These are phyloP conservation scores for Agrilus cyanescens DNA, from an alignment of 2,888 invertebrate genomes.

Conservation along the genomic window DNA sequence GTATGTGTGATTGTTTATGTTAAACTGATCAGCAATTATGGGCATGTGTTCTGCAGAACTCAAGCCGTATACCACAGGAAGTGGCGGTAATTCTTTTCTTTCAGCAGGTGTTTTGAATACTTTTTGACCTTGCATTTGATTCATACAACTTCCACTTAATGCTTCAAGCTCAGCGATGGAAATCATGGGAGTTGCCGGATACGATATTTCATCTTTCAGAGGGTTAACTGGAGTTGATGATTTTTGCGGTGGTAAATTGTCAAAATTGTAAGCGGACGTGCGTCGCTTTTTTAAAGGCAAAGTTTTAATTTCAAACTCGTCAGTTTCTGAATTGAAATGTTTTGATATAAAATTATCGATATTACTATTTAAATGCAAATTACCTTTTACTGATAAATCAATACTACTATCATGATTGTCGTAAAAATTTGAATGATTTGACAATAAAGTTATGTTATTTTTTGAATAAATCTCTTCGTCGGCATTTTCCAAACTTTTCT, in stretches of 20 bases:
- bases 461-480: constrained; percentile 5
- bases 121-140: constrained; percentile 11
- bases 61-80: constrained; percentile 16
- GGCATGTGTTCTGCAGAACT: constrained; percentile 17
- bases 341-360: background rate
- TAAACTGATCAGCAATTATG: constrained; percentile 25
- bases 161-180: constrained; percentile 32
- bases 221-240: constrained; percentile 10
- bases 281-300: background rate
- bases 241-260: constrained; percentile 7
- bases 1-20: constrained; percentile 27
- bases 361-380: background rate
- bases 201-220: constrained; percentile 25
- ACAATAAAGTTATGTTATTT: constrained; percentile 10
- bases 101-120: constrained; percentile 31
- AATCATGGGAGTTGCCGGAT: constrained; percentile 32
- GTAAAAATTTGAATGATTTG: constrained; percentile 16
- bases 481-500: constrained; percentile 11
- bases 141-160: constrained; percentile 13
- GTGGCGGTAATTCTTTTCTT: constrained; percentile 29
- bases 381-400: background rate
- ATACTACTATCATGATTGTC: background rate
- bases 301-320: background rate
- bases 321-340: background rate
- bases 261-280: constrained; percentile 2